Base-by-base conservation (phyloP, 37 sponge, comb jelly and placozoan species). In the Cladorhizidae sp. region DNA sequence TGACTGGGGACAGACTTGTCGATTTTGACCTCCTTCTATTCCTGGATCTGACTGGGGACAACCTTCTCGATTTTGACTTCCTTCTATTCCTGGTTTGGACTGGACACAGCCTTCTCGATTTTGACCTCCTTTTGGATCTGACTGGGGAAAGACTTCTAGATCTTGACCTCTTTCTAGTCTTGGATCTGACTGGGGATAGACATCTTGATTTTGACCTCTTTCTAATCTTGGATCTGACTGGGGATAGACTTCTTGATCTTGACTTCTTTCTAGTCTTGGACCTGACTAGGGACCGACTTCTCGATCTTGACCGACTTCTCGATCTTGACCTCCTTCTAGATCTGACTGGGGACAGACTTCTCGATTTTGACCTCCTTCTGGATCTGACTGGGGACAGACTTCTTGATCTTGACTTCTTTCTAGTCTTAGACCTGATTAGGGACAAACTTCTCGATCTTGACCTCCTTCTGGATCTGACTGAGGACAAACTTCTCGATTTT, bases 241-340 rank as follows among this genome's bases (percentile, higher is more conserved):
- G 49, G 49, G 49, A 45, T 45, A 45, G 8, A 45, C 49, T 45
- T 9, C 9, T 45, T 45, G 49, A 45, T 45, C 9, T 45, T 45
- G 49, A 45, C 9, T 9, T 45, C 9, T 9, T 45, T 45, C 49
- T 45, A 9, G 49, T 45, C 49, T 45, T 45, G 49, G 49, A 45
- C 9, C 49, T 45, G 49, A 45, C 49, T 45, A 9, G 49, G 9
- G 49, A 45, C 49, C 5, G 8, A 45, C 49, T 45, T 59, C 61
- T 28, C n/a, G 69, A 68, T 68, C 69, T 68, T 8, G 69, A 68
- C 22, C 22, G 23, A 26, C 40, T 49, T 23, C 76, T 77, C 21
- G 67, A 61, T 22, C 63, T 40, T 2, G 49, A 0, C 67, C 84
- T 84, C 42, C 56, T 43, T 14, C 41, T 29, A 31, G 83, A 83